These are phyloP conservation scores for Marronus borbonicus DNA, from an alignment of 2,888 invertebrate genomes.

Conservation along the genomic window DNA sequence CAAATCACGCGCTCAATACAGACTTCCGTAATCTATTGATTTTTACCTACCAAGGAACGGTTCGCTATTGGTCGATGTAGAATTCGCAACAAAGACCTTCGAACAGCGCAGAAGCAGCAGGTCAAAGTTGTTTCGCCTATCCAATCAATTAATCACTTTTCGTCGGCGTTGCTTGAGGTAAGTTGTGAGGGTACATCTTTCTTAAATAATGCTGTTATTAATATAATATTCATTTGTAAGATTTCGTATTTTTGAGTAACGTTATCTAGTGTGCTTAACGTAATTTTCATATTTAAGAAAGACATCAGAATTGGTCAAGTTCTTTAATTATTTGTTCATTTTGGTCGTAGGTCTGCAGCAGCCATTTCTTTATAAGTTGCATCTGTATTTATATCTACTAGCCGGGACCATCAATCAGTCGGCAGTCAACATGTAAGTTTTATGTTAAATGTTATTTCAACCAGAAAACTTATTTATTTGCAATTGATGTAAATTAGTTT, in stretches of 20 bases:
- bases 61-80: neutral
- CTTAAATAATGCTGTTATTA: neutral
- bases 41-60: neutral
- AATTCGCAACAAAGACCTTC: no score
- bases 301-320: neutral
- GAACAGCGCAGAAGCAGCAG: constrained; percentile 6
- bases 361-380: neutral
- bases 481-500: neutral
- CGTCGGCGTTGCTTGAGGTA: neutral
- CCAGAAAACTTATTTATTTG: neutral
- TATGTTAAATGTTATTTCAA: neutral
- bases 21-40: neutral
- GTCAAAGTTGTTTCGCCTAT: neutral
- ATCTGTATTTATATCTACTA: constrained; percentile 19
- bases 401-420: neutral
- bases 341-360: neutral
- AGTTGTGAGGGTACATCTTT: neutral
- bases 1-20: neutral
- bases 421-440: constrained; percentile 24
- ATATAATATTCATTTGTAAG: neutral
- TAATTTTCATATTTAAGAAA: neutral
- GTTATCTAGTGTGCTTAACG: neutral
- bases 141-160: constrained; percentile 11
- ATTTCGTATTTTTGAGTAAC: neutral
- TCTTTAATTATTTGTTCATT: neutral